Evolutionary conservation across 1,140 invertebrate species (phyloP), one percentile per base, ranked within the genome.

Genomic region (Drosophila tropicalis): DNA sequence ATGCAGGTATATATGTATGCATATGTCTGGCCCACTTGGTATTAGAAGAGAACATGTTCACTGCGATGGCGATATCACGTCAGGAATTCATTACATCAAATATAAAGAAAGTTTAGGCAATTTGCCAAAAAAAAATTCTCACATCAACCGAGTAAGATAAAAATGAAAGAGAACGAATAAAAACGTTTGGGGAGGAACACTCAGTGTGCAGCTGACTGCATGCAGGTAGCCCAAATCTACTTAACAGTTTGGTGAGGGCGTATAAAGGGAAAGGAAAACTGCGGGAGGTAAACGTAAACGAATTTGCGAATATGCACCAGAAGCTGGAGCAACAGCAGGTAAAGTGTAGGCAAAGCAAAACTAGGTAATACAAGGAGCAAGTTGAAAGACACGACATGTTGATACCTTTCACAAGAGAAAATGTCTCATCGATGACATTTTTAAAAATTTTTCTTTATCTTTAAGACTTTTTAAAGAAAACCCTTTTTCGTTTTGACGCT

Each of bases 41-140:
- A 70, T 32, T 69, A 22, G 17, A n/a, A 7, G 36, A 36, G 58
- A 70, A 47, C 64, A 58, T 40, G 40, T 56, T 55, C n/a, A 3
- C 40, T 34, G 10, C 57, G 29, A 15, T 15, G 72, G 58, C 66
- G 51, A 76, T 74, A 74, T 54, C 63, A 85, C 80, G 76, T 81
- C 78, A 41, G 79, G 79, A 87, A 87, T 86, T 86, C 82, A 86
- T 86, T 86, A 87, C 83, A 89, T 72, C 82, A 86, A 86, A 86
- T 86, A 86, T 87, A 83, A 87, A 79, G 83, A 86, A 86, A 86
- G 83, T 86, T 86, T 86, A 89, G 83, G 83, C 83, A 87, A 86
- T 86, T 86, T 87, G 83, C 79, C 83, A 87, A 55, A 69, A 44
- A 32, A 54, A 44, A 58, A 47, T 54, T 36, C 19, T 58, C n/a